Evolutionary conservation across 2,113 vertebrate species (phyloP).

Genomic region (Platichthys stellatus): DNA sequence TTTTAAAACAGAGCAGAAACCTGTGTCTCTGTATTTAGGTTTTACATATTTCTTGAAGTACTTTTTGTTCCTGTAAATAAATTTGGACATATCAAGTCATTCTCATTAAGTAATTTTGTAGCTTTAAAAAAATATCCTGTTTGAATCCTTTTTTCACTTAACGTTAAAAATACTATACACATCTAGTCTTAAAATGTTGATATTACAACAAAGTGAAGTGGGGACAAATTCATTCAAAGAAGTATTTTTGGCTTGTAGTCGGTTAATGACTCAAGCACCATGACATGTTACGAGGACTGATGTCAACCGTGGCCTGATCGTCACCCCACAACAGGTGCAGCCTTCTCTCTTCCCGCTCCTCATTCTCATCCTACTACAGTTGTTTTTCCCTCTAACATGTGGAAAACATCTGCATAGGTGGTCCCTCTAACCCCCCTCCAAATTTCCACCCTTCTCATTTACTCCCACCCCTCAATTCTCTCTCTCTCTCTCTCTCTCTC

Average conservation of each 20-base stretch:
- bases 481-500: neutral
- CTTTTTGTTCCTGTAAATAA: neutral
- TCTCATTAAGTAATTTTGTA: neutral
- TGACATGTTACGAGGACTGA: constrained; percentile 44
- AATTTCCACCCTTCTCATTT: constrained; percentile 31
- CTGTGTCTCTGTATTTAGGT: too few species aligned
- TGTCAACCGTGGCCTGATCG: constrained; percentile 57
- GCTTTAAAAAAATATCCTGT: too few species aligned
- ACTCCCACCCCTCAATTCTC: constrained; percentile 46
- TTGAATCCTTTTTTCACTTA: too few species aligned
- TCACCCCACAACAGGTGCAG: constrained; percentile 73
- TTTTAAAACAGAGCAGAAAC: too few species aligned
- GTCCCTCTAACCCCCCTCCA: constrained; percentile 32
- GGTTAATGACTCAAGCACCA: constrained; percentile 51
- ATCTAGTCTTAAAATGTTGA: neutral
- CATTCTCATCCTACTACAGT: constrained; percentile 49
- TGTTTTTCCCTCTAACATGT: constrained; percentile 71
- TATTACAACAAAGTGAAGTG: constrained; percentile 6
- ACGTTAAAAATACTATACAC: neutral
- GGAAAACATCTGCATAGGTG: constrained; percentile 81
- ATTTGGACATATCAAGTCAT: neutral
- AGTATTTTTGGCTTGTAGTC: constrained; percentile 7
- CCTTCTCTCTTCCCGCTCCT: constrained; percentile 19
- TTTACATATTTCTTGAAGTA: neutral
- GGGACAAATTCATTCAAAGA: constrained; percentile 4